A percentile compares a stretch with the other conserved stretches of the same genome.
These are phyloP conservation scores for Gymnosoma rotundatum DNA, from an alignment of 2,888 invertebrate genomes.

Conservation along the genomic window DNA sequence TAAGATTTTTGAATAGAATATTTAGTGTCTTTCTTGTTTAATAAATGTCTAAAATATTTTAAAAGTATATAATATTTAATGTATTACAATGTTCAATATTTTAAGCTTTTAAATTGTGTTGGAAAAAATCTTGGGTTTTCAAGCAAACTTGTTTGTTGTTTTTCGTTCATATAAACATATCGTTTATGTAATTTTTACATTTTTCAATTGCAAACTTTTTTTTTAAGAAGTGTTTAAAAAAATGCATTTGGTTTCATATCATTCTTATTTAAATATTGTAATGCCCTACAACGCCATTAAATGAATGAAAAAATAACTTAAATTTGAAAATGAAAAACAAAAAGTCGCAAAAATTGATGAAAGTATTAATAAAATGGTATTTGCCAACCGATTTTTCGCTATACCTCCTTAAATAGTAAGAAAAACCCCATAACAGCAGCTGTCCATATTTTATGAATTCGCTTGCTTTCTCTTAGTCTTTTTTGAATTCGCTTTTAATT, in stretches of 20 bases:
- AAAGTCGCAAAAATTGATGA: constrained; percentile 67
- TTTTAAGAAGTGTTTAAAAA: constrained; percentile 57
- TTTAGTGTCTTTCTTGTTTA: constrained; percentile 62
- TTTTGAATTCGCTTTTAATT: constrained; percentile 7
- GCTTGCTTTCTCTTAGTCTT: constrained; percentile 4
- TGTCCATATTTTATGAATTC: constrained; percentile 19
- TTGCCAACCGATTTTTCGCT: constrained; percentile 47
- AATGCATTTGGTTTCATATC: constrained; percentile 51
- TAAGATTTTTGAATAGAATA: constrained; percentile 58
- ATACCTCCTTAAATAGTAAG: constrained; percentile 31
- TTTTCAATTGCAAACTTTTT: constrained; percentile 66
- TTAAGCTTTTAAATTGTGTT: constrained; percentile 69
- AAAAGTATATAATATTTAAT: constrained; percentile 72
- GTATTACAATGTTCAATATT: constrained; percentile 61
- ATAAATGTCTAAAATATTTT: constrained; percentile 77
- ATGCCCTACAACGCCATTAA: constrained; percentile 57
- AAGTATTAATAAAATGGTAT: constrained; percentile 22
- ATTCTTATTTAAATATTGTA: constrained; percentile 8
- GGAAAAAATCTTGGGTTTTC: constrained; percentile 58
- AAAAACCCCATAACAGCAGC: constrained; percentile 30
- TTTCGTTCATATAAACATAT: constrained; percentile 38
- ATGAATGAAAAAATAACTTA: constrained; percentile 26
- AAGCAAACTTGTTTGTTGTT: constrained; percentile 47
- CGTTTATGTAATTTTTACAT: constrained; percentile 54
- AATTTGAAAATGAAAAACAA: constrained; percentile 52